phyloP scores from a whole-genome alignment of 2,797 vertebrate species.

The Epinephelus malabaricus region DNA sequence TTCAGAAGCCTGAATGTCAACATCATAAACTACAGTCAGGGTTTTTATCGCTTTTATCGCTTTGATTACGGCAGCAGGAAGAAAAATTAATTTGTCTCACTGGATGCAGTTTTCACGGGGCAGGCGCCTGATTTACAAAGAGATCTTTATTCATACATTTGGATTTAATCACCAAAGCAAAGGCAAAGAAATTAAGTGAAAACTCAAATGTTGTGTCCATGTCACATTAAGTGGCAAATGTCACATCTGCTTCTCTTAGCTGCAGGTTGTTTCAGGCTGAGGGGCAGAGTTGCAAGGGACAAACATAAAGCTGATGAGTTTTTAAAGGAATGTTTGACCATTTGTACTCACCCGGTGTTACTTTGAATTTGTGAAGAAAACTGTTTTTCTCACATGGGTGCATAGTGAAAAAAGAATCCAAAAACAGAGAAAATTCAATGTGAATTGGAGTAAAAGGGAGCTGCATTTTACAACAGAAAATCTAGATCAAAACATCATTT shows the following conservation, averaged over 20 bases:
- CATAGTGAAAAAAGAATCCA: too few species aligned
- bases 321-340: not conserved
- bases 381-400: too few species aligned
- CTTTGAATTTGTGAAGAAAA: too few species aligned
- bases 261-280: not conserved
- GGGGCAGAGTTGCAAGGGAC: not conserved
- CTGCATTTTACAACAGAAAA: too few species aligned
- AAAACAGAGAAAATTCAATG: too few species aligned
- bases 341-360: too few species aligned
- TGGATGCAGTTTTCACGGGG: not conserved
- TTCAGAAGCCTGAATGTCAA: slow-evolving; percentile 2
- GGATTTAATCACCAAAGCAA: not conserved
- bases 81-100: slow-evolving; percentile 35
- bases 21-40: slow-evolving; percentile 19
- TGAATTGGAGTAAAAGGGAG: too few species aligned
- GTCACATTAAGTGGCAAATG: not conserved
- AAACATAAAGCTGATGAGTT: not conserved
- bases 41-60: slow-evolving; percentile 32
- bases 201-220: slow-evolving; percentile 9
- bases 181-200: not conserved
- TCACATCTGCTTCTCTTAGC: slow-evolving; percentile 6
- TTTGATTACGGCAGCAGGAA: slow-evolving; percentile 19
- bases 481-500: too few species aligned
- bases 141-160: slow-evolving; percentile 3
- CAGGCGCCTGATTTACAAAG: slow-evolving; percentile 13